Conservation (phyloP, 2,888 invertebrate species). For the Drosophila suboccidentalis region DNA sequence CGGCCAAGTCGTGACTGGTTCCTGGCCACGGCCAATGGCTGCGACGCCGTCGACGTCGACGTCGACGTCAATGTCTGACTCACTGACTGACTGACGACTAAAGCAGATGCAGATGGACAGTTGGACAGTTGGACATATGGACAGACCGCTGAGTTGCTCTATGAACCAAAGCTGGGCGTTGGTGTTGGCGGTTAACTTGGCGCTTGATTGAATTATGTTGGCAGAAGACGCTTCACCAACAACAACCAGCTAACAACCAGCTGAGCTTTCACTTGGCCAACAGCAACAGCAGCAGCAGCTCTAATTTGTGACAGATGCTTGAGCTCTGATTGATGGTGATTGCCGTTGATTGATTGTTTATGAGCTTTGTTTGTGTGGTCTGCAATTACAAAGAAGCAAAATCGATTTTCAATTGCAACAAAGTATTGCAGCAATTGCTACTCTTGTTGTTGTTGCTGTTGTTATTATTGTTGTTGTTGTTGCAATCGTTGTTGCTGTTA, state of each 20-base stretch:
- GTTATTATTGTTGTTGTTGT: constrained; percentile 5
- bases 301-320: constrained; percentile 67
- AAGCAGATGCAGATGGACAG: constrained; percentile 24
- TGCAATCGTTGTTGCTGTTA: constrained; percentile 4
- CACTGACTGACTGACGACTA: constrained; percentile 56
- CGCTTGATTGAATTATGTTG: constrained; percentile 67
- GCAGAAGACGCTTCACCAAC: constrained; percentile 40
- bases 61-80: constrained; percentile 63
- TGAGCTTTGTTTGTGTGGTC: constrained; percentile 44
- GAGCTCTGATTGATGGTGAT: constrained; percentile 62
- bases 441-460: constrained; percentile 12
- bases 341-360: constrained; percentile 55
- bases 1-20: constrained; percentile 37
- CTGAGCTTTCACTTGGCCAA: constrained; percentile 54
- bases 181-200: constrained; percentile 42
- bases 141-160: constrained; percentile 10
- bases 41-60: constrained; percentile 15
- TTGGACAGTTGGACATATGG: not conserved
- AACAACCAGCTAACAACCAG: constrained; percentile 24
- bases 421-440: constrained; percentile 16
- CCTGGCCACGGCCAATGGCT: constrained; percentile 62
- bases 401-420: constrained; percentile 42
- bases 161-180: constrained; percentile 45
- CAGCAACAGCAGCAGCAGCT: constrained; percentile 40
- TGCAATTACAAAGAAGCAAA: constrained; percentile 57